Base-by-base conservation (phyloP, 2,888 invertebrate genomes). In the Andrena bucephala region DNA sequence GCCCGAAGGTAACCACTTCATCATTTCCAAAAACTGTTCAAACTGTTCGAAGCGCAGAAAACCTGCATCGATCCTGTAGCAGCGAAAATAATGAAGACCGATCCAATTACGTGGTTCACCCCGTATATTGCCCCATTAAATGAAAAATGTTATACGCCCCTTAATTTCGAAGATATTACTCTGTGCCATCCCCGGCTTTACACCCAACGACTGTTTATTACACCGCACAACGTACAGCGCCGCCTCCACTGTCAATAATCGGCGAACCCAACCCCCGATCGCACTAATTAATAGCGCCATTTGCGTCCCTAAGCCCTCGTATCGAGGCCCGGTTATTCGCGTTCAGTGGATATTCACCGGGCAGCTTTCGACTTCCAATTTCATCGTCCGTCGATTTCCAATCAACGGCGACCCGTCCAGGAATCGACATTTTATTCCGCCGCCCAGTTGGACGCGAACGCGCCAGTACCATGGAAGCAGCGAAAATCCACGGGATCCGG, bases 341-440 rank as follows among this genome's bases (percentile, higher is more conserved):
- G 10, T 42, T 10, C 54, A 27, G 0, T 3, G 27, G 27, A 52
- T 54, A 74, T 66, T 70, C 72, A 10, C 33, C 60, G 60, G 13
- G n/a, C 69, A 73, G 65, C 66, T 65, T 74, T 33, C 74, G 65
- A 69, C 52, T 77, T 77, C 54, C 82, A 82, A 83, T 83, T 77
- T 72, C 65, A 77, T 65, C 66, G 77, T 54, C 33, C 62, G 67
- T 57, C 72, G 67, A 81, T 77, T 77, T 66, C 50, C 77, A 83
- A 83, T 83, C 83, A 73, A 20, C 59, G 69, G n/a, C 31, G 50
- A 24, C 24, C 31, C 33, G 24, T 24, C 33, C 62, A 66, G 60
- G 20, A 71, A 63, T 68, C 63, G 79, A 83, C 63, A 50, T 74
- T 83, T 73, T 77, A 83, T 67, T 77, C 42, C 16, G 42, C 36